These are phyloP conservation scores for Oscheius sp. DNA, from an alignment of 1,140 invertebrate genomes.

Conservation along the genomic window DNA sequence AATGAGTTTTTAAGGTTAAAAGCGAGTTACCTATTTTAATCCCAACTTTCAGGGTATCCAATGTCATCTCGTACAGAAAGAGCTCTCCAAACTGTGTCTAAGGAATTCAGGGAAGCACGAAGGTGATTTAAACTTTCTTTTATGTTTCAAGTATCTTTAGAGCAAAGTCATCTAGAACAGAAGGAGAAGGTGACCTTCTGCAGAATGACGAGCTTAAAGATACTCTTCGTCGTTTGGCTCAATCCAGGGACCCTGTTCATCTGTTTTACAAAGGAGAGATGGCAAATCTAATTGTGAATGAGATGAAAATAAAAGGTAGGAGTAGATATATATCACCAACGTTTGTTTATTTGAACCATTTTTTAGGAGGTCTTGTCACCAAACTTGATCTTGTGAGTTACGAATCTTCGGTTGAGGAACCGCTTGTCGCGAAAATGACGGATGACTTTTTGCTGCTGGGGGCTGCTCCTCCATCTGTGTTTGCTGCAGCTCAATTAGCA, in stretches of 20 bases:
- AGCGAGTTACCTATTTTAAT: too few relatives aligned
- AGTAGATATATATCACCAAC: too few relatives aligned
- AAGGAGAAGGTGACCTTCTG: neutral
- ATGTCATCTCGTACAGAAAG: too few relatives aligned
- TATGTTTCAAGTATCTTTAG: too few relatives aligned
- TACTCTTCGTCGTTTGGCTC: neutral
- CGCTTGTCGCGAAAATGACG: neutral
- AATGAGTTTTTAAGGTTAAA: too few relatives aligned
- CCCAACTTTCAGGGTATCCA: too few relatives aligned
- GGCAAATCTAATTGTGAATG: neutral
- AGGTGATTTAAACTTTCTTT: too few relatives aligned
- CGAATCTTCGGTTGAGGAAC: neutral
- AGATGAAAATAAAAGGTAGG: neutral
- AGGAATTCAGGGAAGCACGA: too few relatives aligned
- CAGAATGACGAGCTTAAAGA: neutral
- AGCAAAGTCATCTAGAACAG: too few relatives aligned
- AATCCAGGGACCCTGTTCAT: neutral
- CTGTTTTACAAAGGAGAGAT: slow-evolving; percentile 1
- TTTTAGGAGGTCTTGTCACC: neutral
- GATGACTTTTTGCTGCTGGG: neutral
- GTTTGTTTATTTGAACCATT: neutral
- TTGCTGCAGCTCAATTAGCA: neutral
- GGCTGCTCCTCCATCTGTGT: neutral
- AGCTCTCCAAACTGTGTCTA: too few relatives aligned
- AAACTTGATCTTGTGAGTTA: neutral